Evolutionary conservation across 2,113 vertebrate species (phyloP).

Genomic region (Phylloscopus trochiloides): DNA sequence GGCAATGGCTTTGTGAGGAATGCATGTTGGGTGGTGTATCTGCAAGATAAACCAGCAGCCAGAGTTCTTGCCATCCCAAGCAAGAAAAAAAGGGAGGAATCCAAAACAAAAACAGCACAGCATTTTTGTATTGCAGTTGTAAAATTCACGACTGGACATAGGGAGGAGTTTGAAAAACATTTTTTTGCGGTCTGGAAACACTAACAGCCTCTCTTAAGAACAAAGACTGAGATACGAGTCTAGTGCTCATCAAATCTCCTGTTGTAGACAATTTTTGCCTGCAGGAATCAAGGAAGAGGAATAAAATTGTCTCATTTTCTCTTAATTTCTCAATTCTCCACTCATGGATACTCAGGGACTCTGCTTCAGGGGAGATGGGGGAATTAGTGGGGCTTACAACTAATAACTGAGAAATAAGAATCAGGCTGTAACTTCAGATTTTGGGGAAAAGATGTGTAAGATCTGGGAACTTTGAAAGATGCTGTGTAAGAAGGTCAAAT

Average conservation of each 20-base stretch:
- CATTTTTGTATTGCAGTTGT: background rate
- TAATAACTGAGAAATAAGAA: background rate
- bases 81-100: background rate
- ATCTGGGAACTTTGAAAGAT: background rate
- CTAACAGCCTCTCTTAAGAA: background rate
- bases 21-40: fast-evolving
- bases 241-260: background rate
- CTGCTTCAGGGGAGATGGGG: background rate
- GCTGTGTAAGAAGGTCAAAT: background rate
- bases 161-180: background rate
- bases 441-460: background rate
- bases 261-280: background rate
- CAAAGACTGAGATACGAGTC: background rate
- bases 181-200: background rate
- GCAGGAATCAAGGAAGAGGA: background rate
- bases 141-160: background rate
- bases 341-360: background rate
- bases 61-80: background rate
- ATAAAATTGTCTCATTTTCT: background rate
- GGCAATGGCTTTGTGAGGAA: background rate
- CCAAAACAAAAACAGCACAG: background rate
- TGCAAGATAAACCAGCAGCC: background rate
- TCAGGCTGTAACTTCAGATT: background rate
- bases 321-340: background rate
- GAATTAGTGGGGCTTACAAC: background rate